Conservation (phyloP, 2,113 vertebrate genomes). For the Climacteris rufus region DNA sequence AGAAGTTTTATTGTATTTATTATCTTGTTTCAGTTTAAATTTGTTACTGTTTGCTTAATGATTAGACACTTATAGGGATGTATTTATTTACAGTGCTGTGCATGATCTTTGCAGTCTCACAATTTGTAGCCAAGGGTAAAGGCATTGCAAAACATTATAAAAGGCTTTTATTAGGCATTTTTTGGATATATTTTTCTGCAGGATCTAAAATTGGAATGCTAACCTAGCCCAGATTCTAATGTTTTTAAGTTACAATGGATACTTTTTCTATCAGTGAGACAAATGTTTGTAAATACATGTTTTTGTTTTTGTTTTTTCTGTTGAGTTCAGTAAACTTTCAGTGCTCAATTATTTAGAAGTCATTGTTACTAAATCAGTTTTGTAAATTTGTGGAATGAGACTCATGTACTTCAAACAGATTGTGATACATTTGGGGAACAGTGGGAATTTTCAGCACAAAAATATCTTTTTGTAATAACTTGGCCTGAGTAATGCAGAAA, state of each 20-base stretch:
- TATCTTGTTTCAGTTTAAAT: not conserved
- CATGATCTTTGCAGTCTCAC: not conserved
- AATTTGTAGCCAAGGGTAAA: not conserved
- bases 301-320: not conserved
- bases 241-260: not conserved
- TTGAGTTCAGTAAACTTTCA: not conserved
- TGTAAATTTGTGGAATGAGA: not conserved
- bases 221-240: not conserved
- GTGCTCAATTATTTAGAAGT: not conserved
- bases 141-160: not conserved
- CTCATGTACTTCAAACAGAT: not conserved
- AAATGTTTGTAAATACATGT: not conserved
- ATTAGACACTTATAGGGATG: not conserved
- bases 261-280: not conserved
- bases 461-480: not conserved
- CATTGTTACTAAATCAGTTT: not conserved
- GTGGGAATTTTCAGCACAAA: not conserved
- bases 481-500: not conserved
- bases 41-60: not conserved
- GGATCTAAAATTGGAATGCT: not conserved
- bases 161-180: not conserved
- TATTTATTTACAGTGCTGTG: not conserved
- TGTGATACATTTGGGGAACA: not conserved
- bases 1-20: not conserved
- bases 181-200: not conserved